These are phyloP conservation scores for Chaetodon auriga DNA, from an alignment of 2,113 vertebrate genomes.

Conservation along the genomic window DNA sequence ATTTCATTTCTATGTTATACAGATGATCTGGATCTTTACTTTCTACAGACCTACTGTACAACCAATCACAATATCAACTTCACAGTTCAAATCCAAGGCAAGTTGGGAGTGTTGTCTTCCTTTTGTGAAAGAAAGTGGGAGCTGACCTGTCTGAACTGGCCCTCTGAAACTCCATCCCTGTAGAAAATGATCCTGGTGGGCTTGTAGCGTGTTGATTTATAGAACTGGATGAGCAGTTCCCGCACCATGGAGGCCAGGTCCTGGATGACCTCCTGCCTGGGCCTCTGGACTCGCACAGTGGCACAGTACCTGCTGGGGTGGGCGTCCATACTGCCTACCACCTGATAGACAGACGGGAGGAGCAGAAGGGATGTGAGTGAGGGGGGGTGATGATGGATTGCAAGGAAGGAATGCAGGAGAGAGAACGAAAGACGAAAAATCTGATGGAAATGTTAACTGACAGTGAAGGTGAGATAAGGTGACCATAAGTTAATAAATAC, in stretches of 20 bases:
- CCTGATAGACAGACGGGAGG: conserved; percentile 79
- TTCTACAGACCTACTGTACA: background rate
- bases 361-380: background rate
- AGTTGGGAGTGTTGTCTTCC: background rate
- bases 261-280: conserved; percentile 98
- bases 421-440: background rate
- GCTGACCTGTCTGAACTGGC: conserved; percentile 97
- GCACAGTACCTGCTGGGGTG: conserved; percentile 99
- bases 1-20: background rate
- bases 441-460: background rate
- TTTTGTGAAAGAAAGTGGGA: background rate
- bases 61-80: background rate
- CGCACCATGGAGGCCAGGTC: conserved; percentile 98
- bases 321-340: conserved; percentile 99
- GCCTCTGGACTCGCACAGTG: conserved; percentile 97
- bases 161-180: conserved; percentile 93
- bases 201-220: conserved; percentile 99
- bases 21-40: background rate
- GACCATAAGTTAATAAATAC: background rate
- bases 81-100: too few relatives aligned
- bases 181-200: conserved; percentile 99
- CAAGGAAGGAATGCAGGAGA: background rate
- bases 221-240: conserved; percentile 98
- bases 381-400: rapidly evolving
- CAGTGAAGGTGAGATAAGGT: background rate